A percentile compares a stretch with the other conserved stretches of the same genome.
phyloP scores from a whole-genome alignment of 2,888 invertebrate species.

The Lamproptera curius region DNA sequence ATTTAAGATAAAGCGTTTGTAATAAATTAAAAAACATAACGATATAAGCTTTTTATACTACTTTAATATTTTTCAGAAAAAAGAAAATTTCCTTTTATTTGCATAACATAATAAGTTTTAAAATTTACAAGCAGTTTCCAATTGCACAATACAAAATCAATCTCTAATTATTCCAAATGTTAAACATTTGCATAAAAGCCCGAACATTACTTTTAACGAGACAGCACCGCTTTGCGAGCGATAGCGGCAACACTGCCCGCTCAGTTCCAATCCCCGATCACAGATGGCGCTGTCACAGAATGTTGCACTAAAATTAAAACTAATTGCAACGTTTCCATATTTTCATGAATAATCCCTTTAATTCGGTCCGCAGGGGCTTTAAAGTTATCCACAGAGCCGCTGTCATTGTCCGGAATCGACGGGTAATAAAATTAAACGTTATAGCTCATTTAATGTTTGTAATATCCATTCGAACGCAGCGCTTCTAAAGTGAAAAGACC shows the following conservation, averaged over 20 bases:
- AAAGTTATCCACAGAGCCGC: slow-evolving; percentile 33
- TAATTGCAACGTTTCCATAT: slow-evolving; percentile 38
- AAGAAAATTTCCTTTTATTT: too few species aligned
- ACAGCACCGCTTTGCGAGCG: slow-evolving; percentile 34
- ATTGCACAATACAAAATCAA: slow-evolving; percentile 30
- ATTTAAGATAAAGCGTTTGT: too few species aligned
- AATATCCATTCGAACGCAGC: slow-evolving; percentile 34
- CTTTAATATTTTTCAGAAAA: too few species aligned
- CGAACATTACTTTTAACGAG: slow-evolving; percentile 39
- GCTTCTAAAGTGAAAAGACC: slow-evolving; percentile 14
- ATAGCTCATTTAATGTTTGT: slow-evolving; percentile 47
- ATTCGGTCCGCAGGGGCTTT: slow-evolving; percentile 29
- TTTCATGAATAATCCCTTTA: slow-evolving; percentile 49
- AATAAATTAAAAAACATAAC: too few species aligned
- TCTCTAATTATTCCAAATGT: slow-evolving; percentile 28
- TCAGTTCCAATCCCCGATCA: slow-evolving; percentile 37
- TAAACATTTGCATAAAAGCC: slow-evolving; percentile 28
- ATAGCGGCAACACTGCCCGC: slow-evolving; percentile 46
- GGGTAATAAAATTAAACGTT: slow-evolving; percentile 46
- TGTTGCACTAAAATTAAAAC: slow-evolving; percentile 47
- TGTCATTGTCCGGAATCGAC: slow-evolving; percentile 37
- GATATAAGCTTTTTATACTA: too few species aligned
- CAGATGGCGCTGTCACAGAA: slow-evolving; percentile 55
- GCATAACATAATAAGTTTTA: too few species aligned
- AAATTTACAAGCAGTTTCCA: too few species aligned